Conservation (phyloP, 2,113 vertebrate genomes). For the Solea senegalensis region DNA sequence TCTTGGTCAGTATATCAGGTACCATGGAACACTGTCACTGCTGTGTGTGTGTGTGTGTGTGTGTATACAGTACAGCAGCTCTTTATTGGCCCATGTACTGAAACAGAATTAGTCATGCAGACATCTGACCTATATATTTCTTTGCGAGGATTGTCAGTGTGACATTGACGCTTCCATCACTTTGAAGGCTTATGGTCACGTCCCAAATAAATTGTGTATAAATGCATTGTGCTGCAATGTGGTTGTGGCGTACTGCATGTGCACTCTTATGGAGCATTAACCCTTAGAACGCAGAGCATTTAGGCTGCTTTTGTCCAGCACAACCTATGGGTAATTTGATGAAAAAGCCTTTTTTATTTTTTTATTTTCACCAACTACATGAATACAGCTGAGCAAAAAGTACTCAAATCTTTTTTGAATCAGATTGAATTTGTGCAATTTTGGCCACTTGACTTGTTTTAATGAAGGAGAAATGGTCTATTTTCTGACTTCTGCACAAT, state of each 20-base stretch:
- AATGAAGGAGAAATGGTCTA: too few relatives aligned
- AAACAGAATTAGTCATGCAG: background rate
- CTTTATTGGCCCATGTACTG: too few relatives aligned
- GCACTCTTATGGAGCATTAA: background rate
- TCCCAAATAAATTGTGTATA: slow-evolving; percentile 6
- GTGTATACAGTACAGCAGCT: background rate
- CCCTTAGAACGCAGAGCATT: too few relatives aligned
- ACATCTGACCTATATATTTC: slow-evolving; percentile 13
- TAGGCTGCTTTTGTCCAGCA: too few relatives aligned
- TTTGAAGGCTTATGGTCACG: slow-evolving; percentile 10
- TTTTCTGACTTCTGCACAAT: too few relatives aligned
- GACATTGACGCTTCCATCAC: slow-evolving; percentile 23
- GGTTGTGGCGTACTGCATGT: slow-evolving; percentile 1
- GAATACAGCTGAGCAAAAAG: too few relatives aligned
- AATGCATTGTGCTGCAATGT: background rate
- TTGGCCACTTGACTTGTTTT: too few relatives aligned
- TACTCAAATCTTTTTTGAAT: too few relatives aligned
- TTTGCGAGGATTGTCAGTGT: slow-evolving; percentile 19
- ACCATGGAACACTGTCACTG: slow-evolving; percentile 25
- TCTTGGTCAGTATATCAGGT: slow-evolving; percentile 64
- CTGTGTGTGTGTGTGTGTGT: background rate
- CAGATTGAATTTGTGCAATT: too few relatives aligned
- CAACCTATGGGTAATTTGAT: too few relatives aligned
- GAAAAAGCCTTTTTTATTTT: too few relatives aligned
- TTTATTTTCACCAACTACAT: too few relatives aligned